Evolutionary conservation across 2,113 vertebrate species (phyloP), one percentile per base, ranked within the genome.

Genomic region (Gorsachius goisagi): DNA sequence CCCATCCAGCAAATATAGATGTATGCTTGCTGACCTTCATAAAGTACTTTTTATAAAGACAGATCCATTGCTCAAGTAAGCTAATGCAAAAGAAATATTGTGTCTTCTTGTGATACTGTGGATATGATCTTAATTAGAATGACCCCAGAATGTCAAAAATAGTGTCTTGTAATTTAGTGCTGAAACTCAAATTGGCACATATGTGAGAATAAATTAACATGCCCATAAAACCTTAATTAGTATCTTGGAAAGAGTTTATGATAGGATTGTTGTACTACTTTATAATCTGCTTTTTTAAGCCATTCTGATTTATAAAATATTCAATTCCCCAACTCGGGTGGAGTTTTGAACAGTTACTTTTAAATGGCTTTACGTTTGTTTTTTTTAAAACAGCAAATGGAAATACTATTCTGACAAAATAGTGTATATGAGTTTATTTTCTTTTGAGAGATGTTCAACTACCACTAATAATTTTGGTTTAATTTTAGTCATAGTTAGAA

Each of bases 111-210:
- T 47, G 32, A 77, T 49, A 72, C 17, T 66, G 50, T 94, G 55
- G 60, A 47, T 93, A 49, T 91, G 95, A 87, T 91, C 93, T 96
- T 98, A 98, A 97, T 97, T 97, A 96, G 82, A 91, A 77, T 84
- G 91, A 98, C 90, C 92, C 78, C 76, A 93, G 85, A 91, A 93
- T 95, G 79, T 97, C 79, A 58, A 87, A 93, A 97, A 96, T 93
- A 85, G 60, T 81, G 15, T 90, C 86, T 98, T 95, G 97, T 97
- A 98, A 97, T 95, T 91, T 94, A 85, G n/a, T 95, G 55, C 89
- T 97, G 91, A 93, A 97, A 88, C 88, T 97, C 93, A 97, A 97
- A 97, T 96, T 93, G 96, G 59, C 95, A 94, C 86, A 95, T 91
- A 96, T 97, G 69, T 88, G 66, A 95, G 82, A 96, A 88, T 92